Evolutionary conservation across 30 jellyfish, hydroid and myxozoan species (phyloP).

Genomic region (Hydra vulgaris): DNA sequence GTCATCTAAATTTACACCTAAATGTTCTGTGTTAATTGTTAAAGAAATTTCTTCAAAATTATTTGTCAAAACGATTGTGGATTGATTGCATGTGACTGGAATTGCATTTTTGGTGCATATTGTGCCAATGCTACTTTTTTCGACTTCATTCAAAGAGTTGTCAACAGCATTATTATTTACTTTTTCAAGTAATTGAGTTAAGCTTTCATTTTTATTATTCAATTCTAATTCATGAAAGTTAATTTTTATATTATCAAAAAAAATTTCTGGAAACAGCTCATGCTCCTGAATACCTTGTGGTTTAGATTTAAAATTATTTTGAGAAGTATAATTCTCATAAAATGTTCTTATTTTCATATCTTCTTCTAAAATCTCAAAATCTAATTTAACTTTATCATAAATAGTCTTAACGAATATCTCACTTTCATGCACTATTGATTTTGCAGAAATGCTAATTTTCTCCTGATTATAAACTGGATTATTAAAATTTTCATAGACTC

Average conservation of each 20-base stretch:
- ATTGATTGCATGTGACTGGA: too few relatives aligned
- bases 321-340: background rate
- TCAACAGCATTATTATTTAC: too few relatives aligned
- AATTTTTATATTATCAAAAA: background rate
- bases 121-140: too few relatives aligned
- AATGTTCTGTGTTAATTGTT: too few relatives aligned
- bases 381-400: constrained; percentile 10
- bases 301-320: background rate
- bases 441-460: background rate
- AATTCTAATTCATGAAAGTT: background rate
- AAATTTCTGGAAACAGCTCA: background rate
- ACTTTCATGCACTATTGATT: background rate
- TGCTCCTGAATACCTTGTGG: background rate
- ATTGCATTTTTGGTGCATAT: too few relatives aligned
- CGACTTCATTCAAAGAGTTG: too few relatives aligned
- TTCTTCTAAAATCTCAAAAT: background rate
- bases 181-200: too few relatives aligned
- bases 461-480: too few relatives aligned
- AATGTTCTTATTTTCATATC: too few relatives aligned
- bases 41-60: too few relatives aligned
- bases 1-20: too few relatives aligned
- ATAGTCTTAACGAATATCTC: constrained; percentile 1
- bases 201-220: background rate
- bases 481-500: background rate
- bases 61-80: too few relatives aligned